Conservation (phyloP, 1,140 invertebrate genomes). For the Semibalanus balanoides region DNA sequence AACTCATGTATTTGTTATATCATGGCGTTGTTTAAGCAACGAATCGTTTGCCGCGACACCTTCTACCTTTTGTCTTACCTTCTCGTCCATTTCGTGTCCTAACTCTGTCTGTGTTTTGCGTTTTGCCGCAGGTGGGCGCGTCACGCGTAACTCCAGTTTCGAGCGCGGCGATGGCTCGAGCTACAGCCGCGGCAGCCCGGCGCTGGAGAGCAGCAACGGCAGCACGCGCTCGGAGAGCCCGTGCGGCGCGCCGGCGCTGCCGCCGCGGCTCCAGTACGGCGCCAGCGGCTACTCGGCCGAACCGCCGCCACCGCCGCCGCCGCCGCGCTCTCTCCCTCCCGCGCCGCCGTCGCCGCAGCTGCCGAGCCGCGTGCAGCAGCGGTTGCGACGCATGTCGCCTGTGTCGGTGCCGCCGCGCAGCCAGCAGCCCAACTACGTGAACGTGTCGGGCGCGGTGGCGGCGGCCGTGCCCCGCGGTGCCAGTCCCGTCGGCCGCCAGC, state of each 20-base stretch:
- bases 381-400: slow-evolving; percentile 70
- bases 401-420: slow-evolving; percentile 35
- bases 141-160: slow-evolving; percentile 70
- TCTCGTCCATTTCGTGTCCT: too few relatives aligned
- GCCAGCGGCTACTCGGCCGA: slow-evolving; percentile 9
- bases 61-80: too few relatives aligned
- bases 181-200: slow-evolving; percentile 62
- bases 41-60: too few relatives aligned
- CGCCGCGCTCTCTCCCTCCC: slow-evolving; percentile 24
- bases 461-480: slow-evolving; percentile 43
- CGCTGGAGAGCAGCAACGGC: slow-evolving; percentile 67
- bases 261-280: slow-evolving; percentile 10
- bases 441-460: slow-evolving; percentile 20
- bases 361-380: slow-evolving; percentile 56
- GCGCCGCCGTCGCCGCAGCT: slow-evolving; percentile 31
- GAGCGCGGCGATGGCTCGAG: slow-evolving; percentile 50
- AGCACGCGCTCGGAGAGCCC: slow-evolving; percentile 80
- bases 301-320: slow-evolving; percentile 20
- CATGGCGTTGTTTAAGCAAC: too few relatives aligned
- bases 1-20: too few relatives aligned
- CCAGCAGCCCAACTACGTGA: slow-evolving; percentile 19
- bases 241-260: slow-evolving; percentile 26
- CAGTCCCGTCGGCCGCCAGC: slow-evolving; percentile 51
- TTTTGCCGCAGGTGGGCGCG: slow-evolving; percentile 32
- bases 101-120: too few relatives aligned